Percentiles rank a stretch among this genome's conserved stretches.
Conservation (phyloP, 2,888 invertebrate genomes). For the Drosophila dives region DNA sequence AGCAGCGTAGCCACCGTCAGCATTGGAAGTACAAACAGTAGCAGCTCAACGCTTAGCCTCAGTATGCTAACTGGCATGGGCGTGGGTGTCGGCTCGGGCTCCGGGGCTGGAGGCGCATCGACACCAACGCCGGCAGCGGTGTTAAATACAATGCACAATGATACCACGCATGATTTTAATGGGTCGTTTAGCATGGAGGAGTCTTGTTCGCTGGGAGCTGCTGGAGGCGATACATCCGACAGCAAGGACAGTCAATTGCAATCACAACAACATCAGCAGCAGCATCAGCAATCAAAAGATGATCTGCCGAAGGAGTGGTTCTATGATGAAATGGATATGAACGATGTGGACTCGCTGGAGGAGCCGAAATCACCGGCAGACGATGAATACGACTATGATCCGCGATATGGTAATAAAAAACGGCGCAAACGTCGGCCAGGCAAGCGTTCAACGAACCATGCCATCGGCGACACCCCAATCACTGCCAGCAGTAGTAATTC, state of each 20-base stretch:
- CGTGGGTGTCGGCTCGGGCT: background rate
- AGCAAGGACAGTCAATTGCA: constrained; percentile 91
- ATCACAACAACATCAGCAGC: constrained; percentile 89
- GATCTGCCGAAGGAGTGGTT: constrained; percentile 94
- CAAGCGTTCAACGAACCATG: constrained; percentile 73
- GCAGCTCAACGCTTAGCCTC: constrained; percentile 63
- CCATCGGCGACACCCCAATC: constrained; percentile 61
- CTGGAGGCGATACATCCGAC: constrained; percentile 86
- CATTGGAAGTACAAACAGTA: constrained; percentile 45
- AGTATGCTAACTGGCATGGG: constrained; percentile 57
- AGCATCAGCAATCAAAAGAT: constrained; percentile 87
- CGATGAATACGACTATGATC: constrained; percentile 96
- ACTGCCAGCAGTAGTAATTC: constrained; percentile 59
- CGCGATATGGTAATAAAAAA: constrained; percentile 85
- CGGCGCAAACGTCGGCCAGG: constrained; percentile 84
- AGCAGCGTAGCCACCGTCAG: constrained; percentile 21
- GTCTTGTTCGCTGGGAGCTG: constrained; percentile 84
- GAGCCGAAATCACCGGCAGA: constrained; percentile 96
- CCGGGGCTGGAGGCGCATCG: constrained; percentile 48
- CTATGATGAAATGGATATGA: constrained; percentile 94
- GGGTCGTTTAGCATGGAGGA: constrained; percentile 83
- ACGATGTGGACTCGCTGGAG: constrained; percentile 96
- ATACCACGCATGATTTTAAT: constrained; percentile 82
- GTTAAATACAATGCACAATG: constrained; percentile 63
- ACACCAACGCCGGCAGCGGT: constrained; percentile 65